These are phyloP conservation scores for Eupristina koningsbergeri DNA, from an alignment of 1,140 invertebrate genomes.

Conservation along the genomic window DNA sequence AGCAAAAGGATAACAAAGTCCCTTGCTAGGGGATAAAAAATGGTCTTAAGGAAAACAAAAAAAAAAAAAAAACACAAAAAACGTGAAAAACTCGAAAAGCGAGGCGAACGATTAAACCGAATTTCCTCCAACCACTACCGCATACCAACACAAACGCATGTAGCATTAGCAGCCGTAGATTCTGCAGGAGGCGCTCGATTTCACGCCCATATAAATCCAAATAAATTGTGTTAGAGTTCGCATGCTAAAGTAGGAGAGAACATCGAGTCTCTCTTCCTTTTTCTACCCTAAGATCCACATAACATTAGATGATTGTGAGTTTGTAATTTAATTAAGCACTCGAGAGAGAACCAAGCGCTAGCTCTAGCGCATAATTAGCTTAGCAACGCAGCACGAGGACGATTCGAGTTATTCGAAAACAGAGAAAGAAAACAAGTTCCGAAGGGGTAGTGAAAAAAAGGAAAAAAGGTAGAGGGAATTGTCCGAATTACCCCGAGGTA, in stretches of 20 bases:
- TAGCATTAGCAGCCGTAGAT: background rate
- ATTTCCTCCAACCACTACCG: constrained; percentile 35
- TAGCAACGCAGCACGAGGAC: constrained; percentile 63
- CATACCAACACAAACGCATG: background rate
- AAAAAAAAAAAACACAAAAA: background rate
- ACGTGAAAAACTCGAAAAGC: background rate
- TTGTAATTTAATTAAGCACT: constrained; percentile 62
- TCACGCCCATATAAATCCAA: constrained; percentile 42
- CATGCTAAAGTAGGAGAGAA: constrained; percentile 45
- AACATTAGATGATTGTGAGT: constrained; percentile 67
- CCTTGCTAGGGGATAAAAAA: background rate
- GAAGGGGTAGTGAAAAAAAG: background rate
- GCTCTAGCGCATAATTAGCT: constrained; percentile 63
- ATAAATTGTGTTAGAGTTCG: constrained; percentile 16
- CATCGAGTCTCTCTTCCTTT: constrained; percentile 49
- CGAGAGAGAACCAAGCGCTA: constrained; percentile 59
- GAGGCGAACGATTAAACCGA: constrained; percentile 20
- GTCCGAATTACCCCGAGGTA: constrained; percentile 39
- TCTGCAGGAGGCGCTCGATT: constrained; percentile 11
- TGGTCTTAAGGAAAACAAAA: background rate
- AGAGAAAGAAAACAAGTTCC: constrained; percentile 27
- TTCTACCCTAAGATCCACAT: constrained; percentile 54
- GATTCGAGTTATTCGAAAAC: background rate
- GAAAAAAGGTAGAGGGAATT: constrained; percentile 1
- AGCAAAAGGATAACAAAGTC: background rate